Evolutionary conservation across 2,888 invertebrate genomes (phyloP).

Genomic region (Mythimna vitellina): DNA sequence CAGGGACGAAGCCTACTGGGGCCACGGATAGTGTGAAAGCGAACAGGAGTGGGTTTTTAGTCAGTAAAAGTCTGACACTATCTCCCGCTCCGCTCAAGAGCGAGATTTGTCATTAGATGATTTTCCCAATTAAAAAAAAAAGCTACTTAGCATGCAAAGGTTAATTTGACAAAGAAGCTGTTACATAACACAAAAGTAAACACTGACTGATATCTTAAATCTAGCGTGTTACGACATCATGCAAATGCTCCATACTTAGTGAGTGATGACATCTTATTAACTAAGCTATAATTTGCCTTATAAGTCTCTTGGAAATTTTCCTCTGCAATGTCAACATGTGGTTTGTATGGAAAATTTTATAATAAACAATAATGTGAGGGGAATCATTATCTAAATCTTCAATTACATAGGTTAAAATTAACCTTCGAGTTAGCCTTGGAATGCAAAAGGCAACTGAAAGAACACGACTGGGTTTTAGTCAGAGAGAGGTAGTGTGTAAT

Average conservation of each 20-base stretch:
- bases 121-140: too few relatives aligned
- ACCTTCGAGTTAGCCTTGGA: slow-evolving; percentile 3
- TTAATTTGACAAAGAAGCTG: too few relatives aligned
- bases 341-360: slow-evolving; percentile 44
- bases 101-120: too few relatives aligned
- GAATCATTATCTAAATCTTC: slow-evolving; percentile 35
- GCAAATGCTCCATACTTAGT: slow-evolving; percentile 13
- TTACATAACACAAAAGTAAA: background rate
- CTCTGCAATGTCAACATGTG: background rate
- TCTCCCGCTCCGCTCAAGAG: too few relatives aligned
- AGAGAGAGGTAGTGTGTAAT: too few relatives aligned
- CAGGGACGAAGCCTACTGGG: too few relatives aligned
- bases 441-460: too few relatives aligned
- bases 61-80: too few relatives aligned
- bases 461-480: too few relatives aligned
- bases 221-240: slow-evolving; percentile 8
- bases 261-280: slow-evolving; percentile 23
- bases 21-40: too few relatives aligned
- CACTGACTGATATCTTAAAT: background rate
- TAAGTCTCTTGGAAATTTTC: slow-evolving; percentile 34
- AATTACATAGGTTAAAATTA: slow-evolving; percentile 35
- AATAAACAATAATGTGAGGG: slow-evolving; percentile 9
- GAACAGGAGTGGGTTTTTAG: too few relatives aligned
- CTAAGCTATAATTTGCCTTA: slow-evolving; percentile 37
- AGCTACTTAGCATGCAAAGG: too few relatives aligned